A percentile compares a stretch with the other conserved stretches of the same genome.
Evolutionary conservation across 2,113 vertebrate species (phyloP).

Genomic region (Semnornis frantzii): DNA sequence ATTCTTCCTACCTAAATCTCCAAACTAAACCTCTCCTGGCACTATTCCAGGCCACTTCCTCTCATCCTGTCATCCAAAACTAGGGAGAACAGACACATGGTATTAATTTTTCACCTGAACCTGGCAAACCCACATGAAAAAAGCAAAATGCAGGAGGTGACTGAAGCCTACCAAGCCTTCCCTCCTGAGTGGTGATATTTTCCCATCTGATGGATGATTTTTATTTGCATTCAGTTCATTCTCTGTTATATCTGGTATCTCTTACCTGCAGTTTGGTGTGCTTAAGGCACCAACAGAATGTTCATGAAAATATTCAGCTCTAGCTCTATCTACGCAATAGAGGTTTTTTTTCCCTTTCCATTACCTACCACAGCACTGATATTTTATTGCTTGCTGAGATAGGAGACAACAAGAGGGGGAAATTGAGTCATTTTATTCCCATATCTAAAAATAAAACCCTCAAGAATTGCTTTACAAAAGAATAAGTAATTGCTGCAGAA

Average conservation of each 20-base stretch:
- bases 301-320: constrained; percentile 57
- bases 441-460: constrained; percentile 64
- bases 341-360: constrained; percentile 50
- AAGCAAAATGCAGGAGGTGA: constrained; percentile 5
- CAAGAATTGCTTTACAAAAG: constrained; percentile 57
- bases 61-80: no score
- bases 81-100: no score
- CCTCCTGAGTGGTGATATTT: constrained; percentile 27
- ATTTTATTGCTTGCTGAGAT: constrained; percentile 72
- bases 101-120: neutral
- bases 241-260: constrained; percentile 42
- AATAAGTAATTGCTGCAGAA: constrained; percentile 61
- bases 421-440: constrained; percentile 71
- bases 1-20: no score
- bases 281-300: constrained; percentile 31
- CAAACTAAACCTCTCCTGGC: no score
- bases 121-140: neutral
- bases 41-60: no score
- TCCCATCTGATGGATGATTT: constrained; percentile 34
- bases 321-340: constrained; percentile 66
- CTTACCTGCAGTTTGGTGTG: constrained; percentile 46
- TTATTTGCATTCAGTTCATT: constrained; percentile 47
- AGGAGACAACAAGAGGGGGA: constrained; percentile 61
- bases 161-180: constrained; percentile 4
- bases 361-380: constrained; percentile 61